Base-by-base conservation (phyloP, 2,888 invertebrate genomes). In the Calameuta idolon region DNA sequence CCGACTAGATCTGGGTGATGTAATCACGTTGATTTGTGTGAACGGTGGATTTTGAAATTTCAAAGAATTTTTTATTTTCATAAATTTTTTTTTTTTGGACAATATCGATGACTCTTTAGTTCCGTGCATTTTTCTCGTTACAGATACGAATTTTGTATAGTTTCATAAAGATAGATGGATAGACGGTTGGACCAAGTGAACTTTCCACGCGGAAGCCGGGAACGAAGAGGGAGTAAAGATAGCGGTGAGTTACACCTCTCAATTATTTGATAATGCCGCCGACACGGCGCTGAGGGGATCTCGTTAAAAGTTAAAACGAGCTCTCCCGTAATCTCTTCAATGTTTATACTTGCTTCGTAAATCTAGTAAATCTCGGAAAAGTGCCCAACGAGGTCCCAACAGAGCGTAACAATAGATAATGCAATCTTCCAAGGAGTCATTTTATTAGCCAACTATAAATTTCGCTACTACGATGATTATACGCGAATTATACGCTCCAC, bases 261-360 rank as follows among this genome's bases (percentile, higher is more conserved):
- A 91, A 91, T 91, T 91, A 91, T 91, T 91, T 91, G 91, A 91
- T 91, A 91, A 91, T 91, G 90, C 89, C 88, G 87, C 88, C 90
- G 90, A 87, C 90, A 90, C 88, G 85, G 88, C 87, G 89, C 87
- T 87, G 88, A 88, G 89, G 90, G 88, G 88, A 90, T 88, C 91
- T 91, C 91, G 90, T 91, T 91, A 91, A 91, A 91, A 91, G 91
- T 91, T 90, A 88, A 89, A 91, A 90, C 88, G 89, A 85, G 90
- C 89, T 91, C 89, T 89, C 87, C 88, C 86, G 90, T 90, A 91
- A 91, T 91, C 91, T 91, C 84, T 87, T 88, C 89, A 87, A 91
- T 91, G 91, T 91, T 91, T 91, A 91, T 91, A 89, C 88, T 87
- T 85, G 87, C 84, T 85, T 82, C 86, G 90, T 91, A 90, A 91